Base-by-base conservation (phyloP, 2,888 invertebrate species). In the Agonopterix alstromeriana region DNA sequence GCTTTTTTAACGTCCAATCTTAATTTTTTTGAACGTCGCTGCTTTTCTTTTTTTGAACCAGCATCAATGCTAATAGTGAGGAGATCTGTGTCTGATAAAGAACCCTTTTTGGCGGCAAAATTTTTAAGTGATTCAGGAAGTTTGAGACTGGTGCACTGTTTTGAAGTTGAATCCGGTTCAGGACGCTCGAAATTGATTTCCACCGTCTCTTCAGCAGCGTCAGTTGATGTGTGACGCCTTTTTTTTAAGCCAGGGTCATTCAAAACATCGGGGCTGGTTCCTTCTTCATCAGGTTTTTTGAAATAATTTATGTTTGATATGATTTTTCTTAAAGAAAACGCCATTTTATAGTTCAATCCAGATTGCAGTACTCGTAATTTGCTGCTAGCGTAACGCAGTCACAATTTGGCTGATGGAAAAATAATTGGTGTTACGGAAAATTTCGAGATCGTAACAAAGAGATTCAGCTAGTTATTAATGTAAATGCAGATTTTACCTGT, bases 301-400 rank as follows among this genome's bases (percentile, higher is more conserved):
- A 88, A 88, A 56, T 87, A 88, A 2, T 67, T 77, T 43, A 87
- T 88, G 54, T 84, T 86, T 4, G 85, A 85, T 47, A 87, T 65
- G 70, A 88, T 88, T 63, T 80, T 84, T 54, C 83, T 63, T 45
- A 88, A 57, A 2, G 88, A 82, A 64, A 87, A 88, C 73, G 87
- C 82, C 88, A 88, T 88, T 61, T 59, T 70, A 12, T 12, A 42
- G 11, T 11, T 42, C 12, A 11, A n/a, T 38, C 10, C 10, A n/a
- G 38, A 10, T 38, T 38, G 38, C 0, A n/a, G 10, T 3, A 5
- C 10, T n/a, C 38, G 3, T 9, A 38, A n/a, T 9, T 3, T 38
- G 36, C 27, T 41, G 17, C 36, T 45, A 47, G 14, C 27, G 27
- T 27, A 27, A 27, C 36, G 36, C 46, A 45, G 48, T 36, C 47